Evolutionary conservation across 92 coral and sea anemone species (phyloP).

Genomic region (Zoanthus gigantus): DNA sequence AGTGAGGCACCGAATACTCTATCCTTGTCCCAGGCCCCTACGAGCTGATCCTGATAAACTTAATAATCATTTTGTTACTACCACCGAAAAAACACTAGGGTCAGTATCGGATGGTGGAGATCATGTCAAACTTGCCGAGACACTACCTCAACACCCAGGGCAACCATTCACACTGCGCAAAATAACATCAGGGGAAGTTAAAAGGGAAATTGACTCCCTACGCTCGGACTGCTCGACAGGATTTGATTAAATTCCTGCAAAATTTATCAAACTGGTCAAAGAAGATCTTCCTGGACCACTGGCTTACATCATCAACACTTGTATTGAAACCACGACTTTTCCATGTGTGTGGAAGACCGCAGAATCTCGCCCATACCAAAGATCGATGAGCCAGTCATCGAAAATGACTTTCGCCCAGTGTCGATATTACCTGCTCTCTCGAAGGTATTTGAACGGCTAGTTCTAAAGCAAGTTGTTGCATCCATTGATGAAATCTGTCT

Average conservation of each 20-base stretch:
- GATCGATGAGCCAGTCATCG: background rate
- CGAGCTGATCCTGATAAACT: conserved; percentile 39
- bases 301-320: too few species aligned
- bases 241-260: too few species aligned
- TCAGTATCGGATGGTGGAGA: conserved; percentile 37
- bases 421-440: too few species aligned
- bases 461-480: background rate
- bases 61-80: conserved; percentile 50
- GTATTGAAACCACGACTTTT: too few species aligned
- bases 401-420: too few species aligned
- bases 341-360: conserved; percentile 24
- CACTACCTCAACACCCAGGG: conserved; percentile 27
- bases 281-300: too few species aligned
- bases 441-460: too few species aligned
- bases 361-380: conserved; percentile 51
- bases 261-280: too few species aligned
- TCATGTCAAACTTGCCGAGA: conserved; percentile 22
- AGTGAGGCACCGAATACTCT: conserved; percentile 70
- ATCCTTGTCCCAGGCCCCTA: conserved; percentile 40
- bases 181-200: background rate
- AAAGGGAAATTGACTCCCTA: too few species aligned
- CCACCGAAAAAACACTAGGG: conserved; percentile 59
- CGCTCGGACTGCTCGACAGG: too few species aligned
- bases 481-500: conserved; percentile 39
- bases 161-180: conserved; percentile 12